Evolutionary conservation across 2,113 vertebrate species (phyloP).

Genomic region (Takifugu bimaculatus): DNA sequence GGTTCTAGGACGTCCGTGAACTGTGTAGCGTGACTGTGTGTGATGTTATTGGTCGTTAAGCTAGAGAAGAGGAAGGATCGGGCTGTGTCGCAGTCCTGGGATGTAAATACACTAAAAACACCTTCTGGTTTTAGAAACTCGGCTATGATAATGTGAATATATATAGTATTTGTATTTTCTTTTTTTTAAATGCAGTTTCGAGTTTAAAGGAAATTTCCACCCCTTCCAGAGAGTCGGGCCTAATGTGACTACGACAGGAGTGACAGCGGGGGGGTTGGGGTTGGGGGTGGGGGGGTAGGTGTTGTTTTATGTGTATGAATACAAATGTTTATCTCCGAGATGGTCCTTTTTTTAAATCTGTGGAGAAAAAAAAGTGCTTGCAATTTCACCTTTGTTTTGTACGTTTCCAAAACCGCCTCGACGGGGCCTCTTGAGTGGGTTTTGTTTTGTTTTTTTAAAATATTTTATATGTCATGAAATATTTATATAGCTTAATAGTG

Average conservation of each 20-base stretch:
- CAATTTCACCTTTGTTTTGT: conserved; percentile 65
- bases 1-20: conserved; percentile 45
- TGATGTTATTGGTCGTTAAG: conserved; percentile 57
- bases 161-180: conserved; percentile 71
- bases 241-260: conserved; percentile 40
- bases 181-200: conserved; percentile 39
- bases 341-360: conserved; percentile 46
- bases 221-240: conserved; percentile 36
- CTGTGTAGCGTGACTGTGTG: conserved; percentile 47
- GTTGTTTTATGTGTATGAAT: conserved; percentile 70
- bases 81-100: conserved; percentile 44
- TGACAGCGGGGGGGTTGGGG: conserved; percentile 40
- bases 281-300: conserved; percentile 22
- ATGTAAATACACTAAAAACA: conserved; percentile 74
- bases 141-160: conserved; percentile 75
- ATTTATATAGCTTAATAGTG: conserved; percentile 72
- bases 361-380: conserved; percentile 68
- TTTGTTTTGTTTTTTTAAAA: conserved; percentile 54
- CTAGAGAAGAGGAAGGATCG: conserved; percentile 49
- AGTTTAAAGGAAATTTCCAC: conserved; percentile 29
- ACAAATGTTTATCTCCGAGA: conserved; percentile 63
- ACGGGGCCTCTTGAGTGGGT: conserved; percentile 42
- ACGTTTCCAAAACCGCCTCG: conserved; percentile 56
- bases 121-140: conserved; percentile 69
- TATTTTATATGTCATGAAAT: conserved; percentile 72